Base-by-base conservation (phyloP, 1,140 invertebrate species). In the Cyclargus thomasi region DNA sequence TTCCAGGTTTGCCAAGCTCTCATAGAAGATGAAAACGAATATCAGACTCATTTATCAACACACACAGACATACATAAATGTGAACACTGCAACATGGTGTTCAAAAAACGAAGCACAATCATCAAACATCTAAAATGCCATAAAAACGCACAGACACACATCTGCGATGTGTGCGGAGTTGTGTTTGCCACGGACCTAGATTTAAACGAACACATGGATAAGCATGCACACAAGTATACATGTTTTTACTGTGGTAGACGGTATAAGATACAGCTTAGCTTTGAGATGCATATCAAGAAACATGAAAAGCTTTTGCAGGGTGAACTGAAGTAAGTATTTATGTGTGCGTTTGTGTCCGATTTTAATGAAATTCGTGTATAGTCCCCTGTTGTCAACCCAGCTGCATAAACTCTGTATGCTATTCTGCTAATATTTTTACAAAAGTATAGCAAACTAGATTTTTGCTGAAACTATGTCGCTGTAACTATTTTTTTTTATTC, bases 231-330 rank as follows among this genome's bases (percentile, higher is more conserved):
- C 67, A 85, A 84, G 57, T 85, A 77, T 63, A 86, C 85, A 0
- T 90, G 87, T 71, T 88, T 77, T 63, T 90, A 88, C 65, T 90
- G 87, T 35, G 87, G 86, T 0, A 71, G 73, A 1, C 83, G 79
- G 77, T 90, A 90, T 22, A 88, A 85, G 62, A 79, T 80, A 1
- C 81, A 84, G 57, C n/a, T 69, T 0, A 82, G 85, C 65, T 87
- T 87, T 53, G 83, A 90, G 8, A 68, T 72, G 21, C 87, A 90
- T 68, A 87, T 90, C n/a, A 81, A 76, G 69, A 90, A 90, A 71
- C 87, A 90, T 77, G 87, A 90, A 69, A 70, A 76, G 22, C 71
- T 75, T 64, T 71, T 78, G 63, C 73, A 78, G 63, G 65, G 78
- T 53, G 70, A 77, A 62, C 10, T 65, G 8, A 74, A 73, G 81